Conservation (phyloP, 2,113 vertebrate genomes). For the Protomyctophum bolini region DNA sequence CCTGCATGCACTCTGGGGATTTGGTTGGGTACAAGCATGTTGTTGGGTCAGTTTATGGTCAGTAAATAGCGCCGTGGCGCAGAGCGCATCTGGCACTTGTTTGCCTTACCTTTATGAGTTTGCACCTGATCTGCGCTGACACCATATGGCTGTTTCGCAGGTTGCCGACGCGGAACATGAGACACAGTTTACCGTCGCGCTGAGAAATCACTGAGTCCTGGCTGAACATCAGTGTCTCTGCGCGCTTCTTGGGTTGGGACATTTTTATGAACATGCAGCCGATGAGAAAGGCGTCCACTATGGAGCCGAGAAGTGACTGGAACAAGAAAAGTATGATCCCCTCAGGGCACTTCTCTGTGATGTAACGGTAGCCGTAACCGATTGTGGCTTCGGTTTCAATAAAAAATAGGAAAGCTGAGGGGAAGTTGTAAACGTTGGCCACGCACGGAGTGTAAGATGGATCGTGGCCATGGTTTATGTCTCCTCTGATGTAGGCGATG, state of each 20-base stretch:
- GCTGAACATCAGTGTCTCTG: constrained; percentile 91
- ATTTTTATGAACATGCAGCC: constrained; percentile 94
- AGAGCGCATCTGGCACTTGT: constrained; percentile 10
- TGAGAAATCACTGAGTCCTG: constrained; percentile 85
- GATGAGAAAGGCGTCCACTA: constrained; percentile 90
- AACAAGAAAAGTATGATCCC: constrained; percentile 90
- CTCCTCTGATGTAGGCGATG: constrained; percentile 87
- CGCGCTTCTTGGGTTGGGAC: constrained; percentile 91
- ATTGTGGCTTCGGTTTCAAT: constrained; percentile 91
- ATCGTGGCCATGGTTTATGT: constrained; percentile 81
- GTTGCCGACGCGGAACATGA: constrained; percentile 92
- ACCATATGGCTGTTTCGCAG: constrained; percentile 93
- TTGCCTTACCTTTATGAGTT: constrained; percentile 87
- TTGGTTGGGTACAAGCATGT: neutral
- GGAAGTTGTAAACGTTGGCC: constrained; percentile 91
- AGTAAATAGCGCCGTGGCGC: constrained; percentile 3
- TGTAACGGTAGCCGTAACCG: constrained; percentile 88
- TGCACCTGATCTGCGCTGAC: constrained; percentile 91
- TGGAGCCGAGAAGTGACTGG: constrained; percentile 88
- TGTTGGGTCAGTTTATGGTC: neutral
- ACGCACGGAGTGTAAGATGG: constrained; percentile 84
- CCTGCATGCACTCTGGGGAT: neutral
- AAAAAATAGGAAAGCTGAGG: constrained; percentile 90
- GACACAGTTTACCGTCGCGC: constrained; percentile 87
- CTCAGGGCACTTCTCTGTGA: constrained; percentile 89